Conservation (phyloP, 1,140 invertebrate genomes). For the Limonius californicus region DNA sequence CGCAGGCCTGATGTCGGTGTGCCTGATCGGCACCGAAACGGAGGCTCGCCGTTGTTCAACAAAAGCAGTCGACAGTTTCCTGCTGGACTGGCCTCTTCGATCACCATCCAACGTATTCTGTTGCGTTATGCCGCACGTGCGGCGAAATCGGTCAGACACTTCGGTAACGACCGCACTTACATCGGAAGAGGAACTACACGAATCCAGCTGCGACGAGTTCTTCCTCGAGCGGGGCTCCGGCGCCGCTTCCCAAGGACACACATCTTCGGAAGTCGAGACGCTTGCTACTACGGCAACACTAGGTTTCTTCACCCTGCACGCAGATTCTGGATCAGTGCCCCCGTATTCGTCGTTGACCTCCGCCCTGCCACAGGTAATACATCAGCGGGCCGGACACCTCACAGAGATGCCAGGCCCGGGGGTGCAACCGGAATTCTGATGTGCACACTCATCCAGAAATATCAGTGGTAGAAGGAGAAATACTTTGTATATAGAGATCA, state of each 20-base stretch:
- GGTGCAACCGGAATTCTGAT: background rate
- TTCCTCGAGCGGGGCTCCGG: slow-evolving; percentile 48
- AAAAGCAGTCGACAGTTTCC: slow-evolving; percentile 44
- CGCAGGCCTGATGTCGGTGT: slow-evolving; percentile 35
- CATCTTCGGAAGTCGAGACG: slow-evolving; percentile 55
- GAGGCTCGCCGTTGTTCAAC: slow-evolving; percentile 47
- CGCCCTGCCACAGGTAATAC: slow-evolving; percentile 14
- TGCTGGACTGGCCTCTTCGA: slow-evolving; percentile 31
- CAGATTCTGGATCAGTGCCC: slow-evolving; percentile 12
- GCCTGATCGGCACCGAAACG: slow-evolving; percentile 47
- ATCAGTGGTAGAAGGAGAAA: slow-evolving; percentile 5
- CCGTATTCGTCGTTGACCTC: slow-evolving; percentile 16
- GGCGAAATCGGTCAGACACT: slow-evolving; percentile 48
- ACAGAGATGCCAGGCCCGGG: background rate
- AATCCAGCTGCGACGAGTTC: slow-evolving; percentile 56
- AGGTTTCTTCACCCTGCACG: slow-evolving; percentile 41
- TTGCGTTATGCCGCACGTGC: slow-evolving; percentile 54
- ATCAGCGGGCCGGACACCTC: background rate
- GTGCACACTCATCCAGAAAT: slow-evolving; percentile 5
- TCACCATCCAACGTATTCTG: slow-evolving; percentile 60
- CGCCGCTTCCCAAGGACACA: slow-evolving; percentile 63
- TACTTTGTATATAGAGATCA: background rate
- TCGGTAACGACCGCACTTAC: slow-evolving; percentile 59
- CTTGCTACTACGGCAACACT: slow-evolving; percentile 45
- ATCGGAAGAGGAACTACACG: slow-evolving; percentile 67